Evolutionary conservation across 2,797 vertebrate genomes (phyloP).

Genomic region (Antennarius maculatus): DNA sequence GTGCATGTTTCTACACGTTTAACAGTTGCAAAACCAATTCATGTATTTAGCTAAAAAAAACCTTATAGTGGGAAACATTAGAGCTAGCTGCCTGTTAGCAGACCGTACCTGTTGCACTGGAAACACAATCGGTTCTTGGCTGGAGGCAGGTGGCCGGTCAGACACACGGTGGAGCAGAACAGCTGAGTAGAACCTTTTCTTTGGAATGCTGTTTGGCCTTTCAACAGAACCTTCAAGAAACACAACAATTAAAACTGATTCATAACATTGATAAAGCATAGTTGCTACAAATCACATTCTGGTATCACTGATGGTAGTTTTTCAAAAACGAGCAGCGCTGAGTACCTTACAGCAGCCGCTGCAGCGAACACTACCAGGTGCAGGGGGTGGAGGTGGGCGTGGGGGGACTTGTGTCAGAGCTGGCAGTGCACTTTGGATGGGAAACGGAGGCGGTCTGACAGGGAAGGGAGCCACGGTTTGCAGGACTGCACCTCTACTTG

Average conservation of each 20-base stretch:
- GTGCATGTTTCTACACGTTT: too few species aligned
- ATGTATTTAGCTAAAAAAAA: too few species aligned
- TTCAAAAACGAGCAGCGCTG: neutral
- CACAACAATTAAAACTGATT: neutral
- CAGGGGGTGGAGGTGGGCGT: slow-evolving; percentile 58
- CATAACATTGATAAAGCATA: neutral
- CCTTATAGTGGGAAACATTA: neutral
- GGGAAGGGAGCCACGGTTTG: slow-evolving; percentile 68
- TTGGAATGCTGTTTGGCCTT: slow-evolving; percentile 98
- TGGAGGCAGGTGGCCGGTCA: slow-evolving; percentile 90
- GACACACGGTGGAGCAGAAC: slow-evolving; percentile 98
- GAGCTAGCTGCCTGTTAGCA: neutral
- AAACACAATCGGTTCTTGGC: slow-evolving; percentile 89
- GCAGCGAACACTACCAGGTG: slow-evolving; percentile 75
- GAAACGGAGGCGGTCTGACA: slow-evolving; percentile 42
- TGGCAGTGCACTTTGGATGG: slow-evolving; percentile 38
- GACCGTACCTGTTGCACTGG: slow-evolving; percentile 90
- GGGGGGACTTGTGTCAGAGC: slow-evolving; percentile 39
- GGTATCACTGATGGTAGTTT: neutral
- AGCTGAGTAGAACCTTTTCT: slow-evolving; percentile 98
- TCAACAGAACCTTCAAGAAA: slow-evolving; percentile 80
- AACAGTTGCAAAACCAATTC: too few species aligned
- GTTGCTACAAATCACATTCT: neutral
- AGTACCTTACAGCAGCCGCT: slow-evolving; percentile 96
- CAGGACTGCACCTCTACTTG: slow-evolving; percentile 64